A percentile compares a stretch with the other conserved stretches of the same genome.
Conservation (phyloP, 2,888 invertebrate genomes). For the Drosophila incognita region DNA sequence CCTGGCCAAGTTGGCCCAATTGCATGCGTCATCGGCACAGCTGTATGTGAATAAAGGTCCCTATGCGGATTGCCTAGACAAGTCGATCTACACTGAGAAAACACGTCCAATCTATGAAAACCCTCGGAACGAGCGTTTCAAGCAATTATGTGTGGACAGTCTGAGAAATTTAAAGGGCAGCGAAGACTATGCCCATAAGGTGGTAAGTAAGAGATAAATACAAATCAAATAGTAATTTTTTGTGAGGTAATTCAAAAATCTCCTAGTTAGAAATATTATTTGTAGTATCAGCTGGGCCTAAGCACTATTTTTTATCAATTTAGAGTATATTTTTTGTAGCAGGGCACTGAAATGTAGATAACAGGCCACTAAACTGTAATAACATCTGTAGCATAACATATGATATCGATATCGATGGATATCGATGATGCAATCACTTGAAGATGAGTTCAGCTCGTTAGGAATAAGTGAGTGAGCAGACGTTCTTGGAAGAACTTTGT, state of each 20-base stretch:
- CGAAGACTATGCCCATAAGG: conserved; percentile 31
- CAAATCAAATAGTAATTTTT: background rate
- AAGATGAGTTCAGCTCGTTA: background rate
- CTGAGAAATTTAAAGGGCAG: conserved; percentile 23
- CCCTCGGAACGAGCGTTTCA: background rate
- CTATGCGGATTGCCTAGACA: conserved; percentile 38
- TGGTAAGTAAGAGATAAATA: conserved; percentile 31
- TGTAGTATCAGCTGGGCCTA: background rate
- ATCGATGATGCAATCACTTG: background rate
- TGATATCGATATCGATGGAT: background rate
- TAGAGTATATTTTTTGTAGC: background rate
- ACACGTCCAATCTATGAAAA: conserved; percentile 1
- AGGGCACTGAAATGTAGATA: background rate
- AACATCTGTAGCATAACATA: background rate
- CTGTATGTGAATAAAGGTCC: conserved; percentile 60
- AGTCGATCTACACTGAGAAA: conserved; percentile 28
- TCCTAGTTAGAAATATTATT: background rate
- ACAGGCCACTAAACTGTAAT: background rate
- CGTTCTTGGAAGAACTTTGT: background rate
- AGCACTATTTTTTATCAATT: background rate
- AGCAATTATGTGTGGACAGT: background rate
- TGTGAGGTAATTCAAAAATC: background rate
- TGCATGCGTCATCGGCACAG: conserved; percentile 82
- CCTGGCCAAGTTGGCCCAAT: conserved; percentile 75
- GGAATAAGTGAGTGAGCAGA: too few relatives aligned